Base-by-base conservation (phyloP, 2,113 vertebrate species). In the cattle (Bos taurus) region DNA sequence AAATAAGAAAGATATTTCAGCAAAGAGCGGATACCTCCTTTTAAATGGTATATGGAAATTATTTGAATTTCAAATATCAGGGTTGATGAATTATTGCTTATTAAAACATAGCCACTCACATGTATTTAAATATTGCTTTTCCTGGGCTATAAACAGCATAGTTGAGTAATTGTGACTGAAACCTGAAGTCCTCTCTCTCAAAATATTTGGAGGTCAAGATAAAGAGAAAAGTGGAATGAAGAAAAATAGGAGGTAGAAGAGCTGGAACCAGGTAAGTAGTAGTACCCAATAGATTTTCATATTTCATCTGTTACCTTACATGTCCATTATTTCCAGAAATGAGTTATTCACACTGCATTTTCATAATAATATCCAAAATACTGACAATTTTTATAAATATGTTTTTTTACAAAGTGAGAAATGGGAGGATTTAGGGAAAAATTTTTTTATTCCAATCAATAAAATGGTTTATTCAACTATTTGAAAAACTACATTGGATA, bases 261-360 rank as follows among this genome's bases (percentile, higher is more conserved):
- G 1, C 8, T 21, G 6, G 5, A 60, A 23, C 1, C 25, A 13
- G 7, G 4, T 26, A 6, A 87, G 1, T 3, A 50, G 1, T 3
- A 43, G 1, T 28, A 23, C 7, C 1, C 17, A 25, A 54, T 0
- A 21, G 26, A 64, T 60, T 59, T 40, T 50, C n/a, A 50, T 48
- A 60, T 46, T 57, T 81, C 5, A 9, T 23, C 36, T 30, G 1
- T 85, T 33, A 46, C 7, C n/a, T 86, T 43, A 33, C 25, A 36
- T 52, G 11, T 33, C 54, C 33, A 52, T 48, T 43, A 90, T 3
- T n/a, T 43, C 36, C 8, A 91, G 17, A 13, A 90, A 82, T 16
- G 83, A 82, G 10, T 81, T 33, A 90, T 52, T 82, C 21, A 30
- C 26, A 52, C 56, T 52, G 0, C 2, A 23, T 67, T 90, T 95